Evolutionary conservation across 2,888 invertebrate genomes (phyloP).

Genomic region (Euplagia quadripunctaria): DNA sequence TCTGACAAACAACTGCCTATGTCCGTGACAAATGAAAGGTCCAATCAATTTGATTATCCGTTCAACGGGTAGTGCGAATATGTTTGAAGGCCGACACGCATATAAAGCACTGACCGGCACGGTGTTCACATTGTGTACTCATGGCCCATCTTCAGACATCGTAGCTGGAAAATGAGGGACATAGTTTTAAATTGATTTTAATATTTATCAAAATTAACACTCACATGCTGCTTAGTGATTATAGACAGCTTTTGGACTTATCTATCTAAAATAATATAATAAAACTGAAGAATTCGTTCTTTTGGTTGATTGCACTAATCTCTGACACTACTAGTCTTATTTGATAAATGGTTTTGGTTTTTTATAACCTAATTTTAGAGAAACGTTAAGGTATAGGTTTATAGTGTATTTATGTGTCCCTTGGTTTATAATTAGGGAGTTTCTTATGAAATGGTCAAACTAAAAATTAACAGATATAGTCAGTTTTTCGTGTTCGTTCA

Average conservation of each 20-base stretch:
- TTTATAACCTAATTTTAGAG: too few relatives aligned
- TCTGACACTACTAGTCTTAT: too few relatives aligned
- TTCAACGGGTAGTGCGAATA: conserved; percentile 42
- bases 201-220: too few relatives aligned
- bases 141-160: conserved; percentile 10
- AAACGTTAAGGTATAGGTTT: too few relatives aligned
- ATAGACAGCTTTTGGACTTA: too few relatives aligned
- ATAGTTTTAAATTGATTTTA: background rate
- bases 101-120: conserved; percentile 20
- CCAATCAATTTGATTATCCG: conserved; percentile 62
- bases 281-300: too few relatives aligned
- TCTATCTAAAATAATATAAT: too few relatives aligned
- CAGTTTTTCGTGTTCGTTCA: conserved; percentile 35
- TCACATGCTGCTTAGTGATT: too few relatives aligned
- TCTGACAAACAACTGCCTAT: conserved; percentile 7
- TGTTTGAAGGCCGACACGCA: conserved; percentile 48
- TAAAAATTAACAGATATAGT: background rate
- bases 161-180: conserved; percentile 5
- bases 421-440: background rate
- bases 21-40: conserved; percentile 52
- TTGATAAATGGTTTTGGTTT: too few relatives aligned
- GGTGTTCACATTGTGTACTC: conserved; percentile 20
- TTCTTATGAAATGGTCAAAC: conserved; percentile 7
- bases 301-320: too few relatives aligned
- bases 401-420: too few relatives aligned